These are phyloP conservation scores for Potamarius usumacintae DNA, from an alignment of 2,113 vertebrate genomes.

Conservation along the genomic window DNA sequence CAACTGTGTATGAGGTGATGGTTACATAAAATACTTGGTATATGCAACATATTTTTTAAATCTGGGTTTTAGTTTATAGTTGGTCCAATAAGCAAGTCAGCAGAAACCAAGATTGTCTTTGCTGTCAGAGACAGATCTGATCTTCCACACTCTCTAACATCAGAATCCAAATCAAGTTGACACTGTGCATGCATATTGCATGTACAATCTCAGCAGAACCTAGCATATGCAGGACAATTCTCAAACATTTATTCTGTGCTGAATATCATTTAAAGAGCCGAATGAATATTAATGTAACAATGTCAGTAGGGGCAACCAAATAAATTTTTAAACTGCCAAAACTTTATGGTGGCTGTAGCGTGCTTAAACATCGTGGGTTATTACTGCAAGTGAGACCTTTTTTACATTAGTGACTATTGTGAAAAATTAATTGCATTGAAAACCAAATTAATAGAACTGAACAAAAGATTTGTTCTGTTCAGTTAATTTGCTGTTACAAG, in stretches of 20 bases:
- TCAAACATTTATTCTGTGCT: slow-evolving; percentile 19
- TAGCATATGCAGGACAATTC: slow-evolving; percentile 13
- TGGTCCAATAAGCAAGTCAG: not conserved
- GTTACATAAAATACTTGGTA: slow-evolving; percentile 2
- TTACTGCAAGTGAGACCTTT: not conserved
- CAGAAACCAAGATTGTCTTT: not conserved
- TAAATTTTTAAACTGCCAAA: slow-evolving; percentile 17
- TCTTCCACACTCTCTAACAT: not conserved
- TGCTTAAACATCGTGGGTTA: not conserved
- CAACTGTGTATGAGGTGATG: not conserved
- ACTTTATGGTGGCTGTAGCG: not conserved
- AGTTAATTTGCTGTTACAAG: not conserved
- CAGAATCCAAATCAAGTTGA: not conserved
- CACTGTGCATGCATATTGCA: slow-evolving; percentile 5
- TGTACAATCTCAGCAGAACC: not conserved
- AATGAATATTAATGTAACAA: slow-evolving; percentile 43
- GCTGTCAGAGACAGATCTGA: not conserved
- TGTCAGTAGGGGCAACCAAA: slow-evolving; percentile 15
- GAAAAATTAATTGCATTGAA: not conserved
- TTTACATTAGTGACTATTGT: not conserved
- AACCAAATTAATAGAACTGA: not conserved
- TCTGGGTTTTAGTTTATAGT: not conserved
- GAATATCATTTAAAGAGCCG: slow-evolving; percentile 32
- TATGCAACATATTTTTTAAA: not conserved
- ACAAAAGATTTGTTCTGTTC: not conserved